Evolutionary conservation across 2,113 vertebrate genomes (phyloP).

Genomic region (Scalopus aquaticus): DNA sequence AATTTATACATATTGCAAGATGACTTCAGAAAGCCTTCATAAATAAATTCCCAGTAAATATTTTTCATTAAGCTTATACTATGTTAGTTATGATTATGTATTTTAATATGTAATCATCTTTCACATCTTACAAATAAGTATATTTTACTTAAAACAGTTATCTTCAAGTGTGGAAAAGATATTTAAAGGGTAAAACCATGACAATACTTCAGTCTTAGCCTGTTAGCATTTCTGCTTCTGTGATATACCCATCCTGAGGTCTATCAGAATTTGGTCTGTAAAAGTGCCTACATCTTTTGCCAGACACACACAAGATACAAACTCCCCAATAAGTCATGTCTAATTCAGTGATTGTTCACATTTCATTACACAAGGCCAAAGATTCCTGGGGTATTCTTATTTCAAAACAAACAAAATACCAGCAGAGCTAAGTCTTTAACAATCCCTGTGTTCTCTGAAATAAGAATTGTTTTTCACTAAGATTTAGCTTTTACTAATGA

Average conservation of each 20-base stretch:
- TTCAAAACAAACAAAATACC: conserved; percentile 33
- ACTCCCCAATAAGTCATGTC: neutral
- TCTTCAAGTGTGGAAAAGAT: conserved; percentile 6
- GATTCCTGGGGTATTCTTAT: neutral
- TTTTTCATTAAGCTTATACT: neutral
- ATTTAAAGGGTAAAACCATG: neutral
- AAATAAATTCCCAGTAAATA: neutral
- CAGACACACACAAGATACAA: neutral
- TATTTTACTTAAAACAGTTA: neutral
- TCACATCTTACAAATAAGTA: neutral
- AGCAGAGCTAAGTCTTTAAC: neutral
- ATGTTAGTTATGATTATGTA: neutral
- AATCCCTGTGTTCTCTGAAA: neutral
- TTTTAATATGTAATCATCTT: neutral
- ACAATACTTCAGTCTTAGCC: neutral
- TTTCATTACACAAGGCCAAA: neutral
- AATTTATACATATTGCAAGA: conserved; percentile 1
- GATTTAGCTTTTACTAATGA: conserved; percentile 34
- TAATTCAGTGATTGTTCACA: neutral
- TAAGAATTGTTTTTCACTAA: neutral
- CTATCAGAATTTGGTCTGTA: neutral
- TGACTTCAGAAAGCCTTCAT: neutral
- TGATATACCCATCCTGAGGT: neutral
- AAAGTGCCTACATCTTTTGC: neutral
- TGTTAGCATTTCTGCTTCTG: neutral